A percentile compares a stretch with the other conserved stretches of the same genome.
Conservation (phyloP, 2,797 vertebrate genomes). For the Apogon talboti region DNA sequence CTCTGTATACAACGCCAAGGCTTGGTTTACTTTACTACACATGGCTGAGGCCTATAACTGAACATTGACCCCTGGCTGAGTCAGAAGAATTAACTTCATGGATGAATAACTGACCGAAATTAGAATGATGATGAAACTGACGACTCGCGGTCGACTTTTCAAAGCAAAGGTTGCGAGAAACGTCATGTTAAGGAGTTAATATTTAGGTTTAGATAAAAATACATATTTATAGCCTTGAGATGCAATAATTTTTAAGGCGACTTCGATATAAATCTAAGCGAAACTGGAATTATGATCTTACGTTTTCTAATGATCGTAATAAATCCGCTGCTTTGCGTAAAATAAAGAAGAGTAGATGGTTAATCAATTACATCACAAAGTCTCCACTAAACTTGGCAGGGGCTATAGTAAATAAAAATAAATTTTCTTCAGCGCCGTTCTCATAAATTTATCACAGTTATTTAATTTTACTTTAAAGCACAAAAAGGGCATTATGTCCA, state of each 20-base stretch:
- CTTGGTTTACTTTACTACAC: conserved; percentile 78
- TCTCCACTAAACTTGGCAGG: neutral
- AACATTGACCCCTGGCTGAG: conserved; percentile 67
- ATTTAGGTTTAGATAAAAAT: neutral
- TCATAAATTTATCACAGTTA: conserved; percentile 42
- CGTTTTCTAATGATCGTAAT: conserved; percentile 1
- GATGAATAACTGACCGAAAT: conserved; percentile 63
- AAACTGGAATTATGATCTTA: conserved; percentile 1
- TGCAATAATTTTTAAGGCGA: too few relatives aligned
- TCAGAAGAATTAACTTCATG: conserved; percentile 49
- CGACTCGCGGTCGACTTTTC: conserved; percentile 23
- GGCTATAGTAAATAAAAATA: conserved; percentile 7
- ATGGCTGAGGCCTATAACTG: conserved; percentile 73
- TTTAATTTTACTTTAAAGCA: conserved; percentile 61
- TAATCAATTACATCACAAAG: conserved; percentile 9
- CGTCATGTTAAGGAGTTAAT: conserved; percentile 11
- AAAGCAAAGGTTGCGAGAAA: conserved; percentile 26
- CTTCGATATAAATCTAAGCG: neutral
- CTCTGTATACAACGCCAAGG: conserved; percentile 73
- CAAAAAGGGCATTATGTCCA: conserved; percentile 66
- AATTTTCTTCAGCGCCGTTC: conserved; percentile 15
- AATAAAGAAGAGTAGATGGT: neutral
- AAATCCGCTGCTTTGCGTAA: neutral
- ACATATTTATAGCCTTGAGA: neutral
- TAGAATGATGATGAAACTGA: conserved; percentile 40